phyloP scores from a whole-genome alignment of 2,888 invertebrate species.

The Plebejus anna region DNA sequence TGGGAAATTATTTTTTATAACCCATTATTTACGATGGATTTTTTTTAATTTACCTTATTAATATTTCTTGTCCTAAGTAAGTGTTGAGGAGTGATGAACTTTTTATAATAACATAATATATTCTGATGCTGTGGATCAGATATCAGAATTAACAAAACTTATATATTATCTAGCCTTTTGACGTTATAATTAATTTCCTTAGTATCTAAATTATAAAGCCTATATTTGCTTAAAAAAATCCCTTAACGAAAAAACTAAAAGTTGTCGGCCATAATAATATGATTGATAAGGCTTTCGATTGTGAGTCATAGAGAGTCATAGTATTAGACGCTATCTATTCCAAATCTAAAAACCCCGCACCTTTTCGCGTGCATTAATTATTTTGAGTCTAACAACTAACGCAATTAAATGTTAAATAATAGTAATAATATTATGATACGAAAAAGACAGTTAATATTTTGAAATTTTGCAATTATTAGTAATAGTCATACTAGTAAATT shows the following conservation, averaged over 20 bases:
- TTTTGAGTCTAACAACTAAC: background rate
- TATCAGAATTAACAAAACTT: no score
- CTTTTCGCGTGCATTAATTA: conserved; percentile 18
- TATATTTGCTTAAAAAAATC: background rate
- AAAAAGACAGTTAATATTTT: no score
- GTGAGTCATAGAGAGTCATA: conserved; percentile 25
- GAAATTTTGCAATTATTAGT: no score
- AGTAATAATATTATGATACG: no score
- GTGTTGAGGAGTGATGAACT: no score
- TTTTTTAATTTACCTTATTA: background rate
- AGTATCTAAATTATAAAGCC: background rate
- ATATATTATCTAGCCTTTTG: background rate
- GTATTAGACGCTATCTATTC: conserved; percentile 16
- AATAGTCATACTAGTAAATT: no score
- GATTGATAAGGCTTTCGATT: conserved; percentile 31
- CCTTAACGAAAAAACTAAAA: background rate
- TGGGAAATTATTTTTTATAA: background rate
- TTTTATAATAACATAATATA: no score
- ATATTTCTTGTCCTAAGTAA: background rate
- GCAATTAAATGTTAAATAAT: no score
- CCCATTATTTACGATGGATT: background rate
- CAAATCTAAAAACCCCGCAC: conserved; percentile 20
- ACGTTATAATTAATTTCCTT: background rate
- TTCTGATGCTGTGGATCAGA: no score
- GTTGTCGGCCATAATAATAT: background rate